Evolutionary conservation across 2,888 invertebrate genomes (phyloP), one percentile per base, ranked within the genome.

Genomic region (Eumacrocentrus americanus): DNA sequence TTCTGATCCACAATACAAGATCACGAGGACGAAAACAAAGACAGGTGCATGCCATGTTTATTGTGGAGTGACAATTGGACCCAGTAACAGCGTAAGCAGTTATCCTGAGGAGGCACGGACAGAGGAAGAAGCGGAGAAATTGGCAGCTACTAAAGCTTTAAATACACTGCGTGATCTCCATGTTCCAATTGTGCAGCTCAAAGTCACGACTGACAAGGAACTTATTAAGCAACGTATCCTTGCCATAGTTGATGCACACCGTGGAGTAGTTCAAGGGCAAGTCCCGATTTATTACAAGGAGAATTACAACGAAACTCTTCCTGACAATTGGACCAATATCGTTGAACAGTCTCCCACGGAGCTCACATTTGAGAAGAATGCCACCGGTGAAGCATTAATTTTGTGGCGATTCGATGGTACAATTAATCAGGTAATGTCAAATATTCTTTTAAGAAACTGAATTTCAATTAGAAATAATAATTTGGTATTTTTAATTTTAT

Each of bases 301-400:
- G 62, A 84, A 84, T 62, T 90, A 86, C 70, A 81, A 84, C 1
- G 90, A 91, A 75, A 84, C 85, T 55, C 80, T 92, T 50, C 92
- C 92, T 0, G 81, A 81, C 9, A 85, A 90, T 75, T 91, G 92
- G 90, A 82, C 87, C 71, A 83, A 85, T 55, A 75, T 89, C 48
- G 80, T 88, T 20, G 85, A 88, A 70, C 82, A 83, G 60, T 85
- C 86, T 71, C 83, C 57, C 34, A 35, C 86, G 0, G 82, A 80
- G 47, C 84, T 89, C 60, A 80, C 81, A 46, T 83, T 84, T 60
- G 87, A 88, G 67, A 78, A 82, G 67, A 50, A 50, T 11, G 82
- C 84, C 23, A 83, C 82, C 4, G 83, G 84, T 70, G 82, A 84
- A 61, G 79, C 81, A n/a, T 69, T 82, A 69, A 83, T 87, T 69